A percentile compares a stretch with the other conserved stretches of the same genome.
phyloP scores from a whole-genome alignment of 2,888 invertebrate genomes.

The Lucinisca nassula region DNA sequence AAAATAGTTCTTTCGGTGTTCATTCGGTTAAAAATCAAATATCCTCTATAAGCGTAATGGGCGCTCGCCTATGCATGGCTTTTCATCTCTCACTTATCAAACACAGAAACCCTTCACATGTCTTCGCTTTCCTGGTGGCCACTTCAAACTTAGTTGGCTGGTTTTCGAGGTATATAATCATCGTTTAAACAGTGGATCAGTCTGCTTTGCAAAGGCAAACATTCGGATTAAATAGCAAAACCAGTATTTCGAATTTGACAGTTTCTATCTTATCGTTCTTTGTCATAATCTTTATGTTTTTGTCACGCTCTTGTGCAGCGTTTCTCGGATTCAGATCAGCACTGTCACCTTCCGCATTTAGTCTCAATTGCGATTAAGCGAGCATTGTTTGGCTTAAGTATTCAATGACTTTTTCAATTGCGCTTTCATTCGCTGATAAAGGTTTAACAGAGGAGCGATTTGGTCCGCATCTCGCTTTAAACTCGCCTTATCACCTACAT shows the following conservation, averaged over 20 bases:
- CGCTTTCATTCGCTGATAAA: slow-evolving; percentile 52
- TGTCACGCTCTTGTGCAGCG: slow-evolving; percentile 56
- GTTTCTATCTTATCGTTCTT: slow-evolving; percentile 38
- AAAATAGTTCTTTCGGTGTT: no score
- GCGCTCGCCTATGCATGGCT: no score
- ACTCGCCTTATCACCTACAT: slow-evolving; percentile 54
- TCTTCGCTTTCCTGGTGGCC: neutral
- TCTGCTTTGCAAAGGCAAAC: neutral
- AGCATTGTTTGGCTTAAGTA: slow-evolving; percentile 16
- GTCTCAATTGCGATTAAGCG: slow-evolving; percentile 43
- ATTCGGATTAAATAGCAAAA: slow-evolving; percentile 2
- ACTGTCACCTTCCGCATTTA: slow-evolving; percentile 14
- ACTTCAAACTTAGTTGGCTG: slow-evolving; percentile 3
- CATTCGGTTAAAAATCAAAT: no score
- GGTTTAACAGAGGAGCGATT: neutral
- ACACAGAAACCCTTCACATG: neutral
- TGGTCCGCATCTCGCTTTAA: slow-evolving; percentile 37
- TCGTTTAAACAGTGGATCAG: slow-evolving; percentile 13
- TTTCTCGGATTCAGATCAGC: slow-evolving; percentile 33
- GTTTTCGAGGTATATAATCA: slow-evolving; percentile 3
- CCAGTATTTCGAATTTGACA: slow-evolving; percentile 27
- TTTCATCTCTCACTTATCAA: no score
- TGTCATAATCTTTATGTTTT: slow-evolving; percentile 35
- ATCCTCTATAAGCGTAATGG: no score
- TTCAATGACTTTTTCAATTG: slow-evolving; percentile 20